phyloP scores from a whole-genome alignment of 37 sponge, comb jelly and placozoan genomes.

The Cladorhizidae sp. region DNA sequence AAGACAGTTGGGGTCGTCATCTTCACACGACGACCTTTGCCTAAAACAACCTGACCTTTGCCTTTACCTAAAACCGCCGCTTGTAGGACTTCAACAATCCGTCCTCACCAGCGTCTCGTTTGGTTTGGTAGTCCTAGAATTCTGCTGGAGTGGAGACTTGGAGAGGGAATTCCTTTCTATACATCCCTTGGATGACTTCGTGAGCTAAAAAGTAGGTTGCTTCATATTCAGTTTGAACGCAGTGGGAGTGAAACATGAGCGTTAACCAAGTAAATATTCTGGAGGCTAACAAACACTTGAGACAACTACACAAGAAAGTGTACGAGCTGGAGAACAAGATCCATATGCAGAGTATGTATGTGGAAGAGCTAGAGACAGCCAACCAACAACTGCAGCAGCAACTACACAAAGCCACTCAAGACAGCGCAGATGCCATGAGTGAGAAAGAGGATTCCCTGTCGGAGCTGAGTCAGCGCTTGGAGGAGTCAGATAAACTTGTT shows the following conservation, averaged over 20 bases:
- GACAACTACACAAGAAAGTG: conserved; percentile 67
- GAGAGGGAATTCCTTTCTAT: too few relatives aligned
- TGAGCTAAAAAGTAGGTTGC: too few relatives aligned
- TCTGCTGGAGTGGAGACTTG: too few relatives aligned
- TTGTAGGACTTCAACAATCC: too few relatives aligned
- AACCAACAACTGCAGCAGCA: conserved; percentile 39
- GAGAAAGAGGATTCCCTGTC: conserved; percentile 18
- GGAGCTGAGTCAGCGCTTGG: conserved; percentile 21
- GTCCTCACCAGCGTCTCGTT: too few relatives aligned
- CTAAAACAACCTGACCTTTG: too few relatives aligned
- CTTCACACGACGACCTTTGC: not conserved
- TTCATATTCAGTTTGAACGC: too few relatives aligned
- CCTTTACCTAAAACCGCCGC: too few relatives aligned
- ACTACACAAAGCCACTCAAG: conserved; percentile 14
- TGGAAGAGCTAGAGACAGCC: conserved; percentile 52
- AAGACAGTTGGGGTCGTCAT: conserved; percentile 4
- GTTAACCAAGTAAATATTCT: conserved; percentile 54
- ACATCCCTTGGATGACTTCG: too few relatives aligned
- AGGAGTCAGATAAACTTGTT: conserved; percentile 41
- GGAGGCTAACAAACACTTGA: conserved; percentile 81
- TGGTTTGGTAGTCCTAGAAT: too few relatives aligned
- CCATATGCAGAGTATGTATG: conserved; percentile 60
- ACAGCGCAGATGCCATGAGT: not conserved
- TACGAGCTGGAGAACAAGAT: conserved; percentile 77
- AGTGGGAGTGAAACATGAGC: conserved; percentile 15